Base-by-base conservation (phyloP, 2,113 vertebrate genomes). In the Salvelinus alpinus region DNA sequence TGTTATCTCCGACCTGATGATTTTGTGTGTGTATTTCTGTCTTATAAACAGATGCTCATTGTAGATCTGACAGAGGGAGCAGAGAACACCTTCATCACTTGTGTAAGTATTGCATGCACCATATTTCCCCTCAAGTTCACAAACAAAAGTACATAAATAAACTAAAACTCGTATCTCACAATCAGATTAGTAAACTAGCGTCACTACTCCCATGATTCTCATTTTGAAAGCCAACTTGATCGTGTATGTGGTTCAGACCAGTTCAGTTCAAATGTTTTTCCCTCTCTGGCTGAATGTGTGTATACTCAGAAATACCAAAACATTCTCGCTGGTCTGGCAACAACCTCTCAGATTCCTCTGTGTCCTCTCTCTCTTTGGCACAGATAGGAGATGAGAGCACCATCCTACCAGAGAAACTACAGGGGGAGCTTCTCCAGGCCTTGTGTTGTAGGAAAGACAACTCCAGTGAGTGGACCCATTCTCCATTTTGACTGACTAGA, bases 301-400 rank as follows among this genome's bases (percentile, higher is more conserved):
- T 59, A 25, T 18, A 29, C 16, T 29, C 24, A 73, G 51, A 5
- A 62, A 54, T 22, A 27, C 57, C 71, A 22, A 60, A 73, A 5
- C 51, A 34, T 38, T 73, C 57, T 57, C 12, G n/a, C 22, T 64
- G 22, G 22, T 64, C 22, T 64, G 22, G 5, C 62, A 64, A 22
- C 31, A 31, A 13, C 14, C 34, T 66, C 38, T 72, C 24, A 68
- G 27, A 68, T 20, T 34, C 24, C 31, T 44, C 38, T 44, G 38
- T 44, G 34, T 34, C n/a, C 18, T 60, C 4, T 62, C 25, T 69
- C 25, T 69, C 14, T 29, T 47, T 85, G 94, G 90, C n/a, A 13
- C 59, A 88, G 94, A 90, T 94, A 0, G 95, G 94, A 0, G 95
- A 96, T 3, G 95, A 96, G 86, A 89, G 93, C 72, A 82, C 91